phyloP scores from a whole-genome alignment of 2,888 invertebrate species.

The Griposia aprilina region DNA sequence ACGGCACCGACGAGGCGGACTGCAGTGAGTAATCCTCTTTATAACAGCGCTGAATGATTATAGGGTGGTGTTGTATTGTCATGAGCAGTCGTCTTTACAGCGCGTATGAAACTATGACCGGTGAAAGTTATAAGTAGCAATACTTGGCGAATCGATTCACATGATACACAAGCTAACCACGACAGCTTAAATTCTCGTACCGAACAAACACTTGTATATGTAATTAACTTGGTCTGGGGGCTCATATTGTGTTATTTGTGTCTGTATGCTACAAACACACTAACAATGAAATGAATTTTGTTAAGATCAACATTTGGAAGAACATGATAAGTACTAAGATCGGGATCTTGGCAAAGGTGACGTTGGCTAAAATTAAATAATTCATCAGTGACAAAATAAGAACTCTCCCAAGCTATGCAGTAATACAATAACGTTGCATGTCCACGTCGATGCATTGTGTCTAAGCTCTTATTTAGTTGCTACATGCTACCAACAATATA shows the following conservation, averaged over 20 bases:
- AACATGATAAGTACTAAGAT: background rate
- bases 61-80: background rate
- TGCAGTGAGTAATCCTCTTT: slow-evolving; percentile 94
- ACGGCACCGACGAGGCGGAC: slow-evolving; percentile 98
- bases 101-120: background rate
- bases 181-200: background rate
- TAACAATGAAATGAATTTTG: background rate
- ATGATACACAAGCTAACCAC: background rate
- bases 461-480: slow-evolving; percentile 2
- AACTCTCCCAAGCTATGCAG: background rate
- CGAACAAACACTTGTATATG: background rate
- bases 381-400: background rate
- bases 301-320: background rate
- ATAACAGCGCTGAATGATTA: background rate
- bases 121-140: background rate
- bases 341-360: background rate
- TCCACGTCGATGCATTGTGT: slow-evolving; percentile 5
- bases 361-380: background rate
- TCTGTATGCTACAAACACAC: background rate
- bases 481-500: slow-evolving; percentile 19
- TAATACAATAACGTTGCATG: background rate
- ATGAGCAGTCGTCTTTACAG: too few relatives aligned
- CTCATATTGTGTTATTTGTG: background rate
- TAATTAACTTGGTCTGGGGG: background rate
- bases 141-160: background rate